phyloP scores from a whole-genome alignment of 2,888 invertebrate species.

The Tetheella fluctuosa region DNA sequence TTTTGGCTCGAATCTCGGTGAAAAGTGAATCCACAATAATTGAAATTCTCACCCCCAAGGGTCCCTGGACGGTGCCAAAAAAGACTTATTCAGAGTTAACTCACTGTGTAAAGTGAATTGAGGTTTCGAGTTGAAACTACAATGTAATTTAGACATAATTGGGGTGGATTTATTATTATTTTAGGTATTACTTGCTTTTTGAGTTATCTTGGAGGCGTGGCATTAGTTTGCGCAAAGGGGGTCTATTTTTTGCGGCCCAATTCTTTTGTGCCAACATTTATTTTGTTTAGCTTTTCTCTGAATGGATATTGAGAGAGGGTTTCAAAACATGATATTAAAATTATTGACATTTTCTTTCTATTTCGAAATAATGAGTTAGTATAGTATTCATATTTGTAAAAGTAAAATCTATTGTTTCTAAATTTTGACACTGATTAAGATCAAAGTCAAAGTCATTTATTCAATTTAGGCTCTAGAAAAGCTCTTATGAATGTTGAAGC shows the following conservation, averaged over 20 bases:
- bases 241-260: background rate
- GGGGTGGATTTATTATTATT: slow-evolving; percentile 4
- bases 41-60: slow-evolving; percentile 46
- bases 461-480: too few species aligned
- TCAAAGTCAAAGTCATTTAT: too few species aligned
- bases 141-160: slow-evolving; percentile 11
- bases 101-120: slow-evolving; percentile 20
- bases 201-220: slow-evolving; percentile 1
- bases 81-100: slow-evolving; percentile 21
- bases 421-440: too few species aligned
- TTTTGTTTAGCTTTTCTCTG: background rate
- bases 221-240: background rate
- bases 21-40: slow-evolving; percentile 45
- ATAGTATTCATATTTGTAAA: too few species aligned
- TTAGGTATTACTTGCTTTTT: background rate
- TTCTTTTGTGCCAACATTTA: background rate
- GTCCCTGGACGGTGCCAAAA: slow-evolving; percentile 37
- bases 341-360: too few species aligned
- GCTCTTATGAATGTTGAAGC: too few species aligned
- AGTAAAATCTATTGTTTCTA: too few species aligned
- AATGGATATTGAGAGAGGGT: background rate
- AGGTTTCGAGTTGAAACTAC: slow-evolving; percentile 18
- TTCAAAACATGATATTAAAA: too few species aligned
- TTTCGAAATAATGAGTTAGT: too few species aligned
- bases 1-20: slow-evolving; percentile 39